Evolutionary conservation across 2,113 vertebrate species (phyloP).

Genomic region (Physeter macrocephalus): DNA sequence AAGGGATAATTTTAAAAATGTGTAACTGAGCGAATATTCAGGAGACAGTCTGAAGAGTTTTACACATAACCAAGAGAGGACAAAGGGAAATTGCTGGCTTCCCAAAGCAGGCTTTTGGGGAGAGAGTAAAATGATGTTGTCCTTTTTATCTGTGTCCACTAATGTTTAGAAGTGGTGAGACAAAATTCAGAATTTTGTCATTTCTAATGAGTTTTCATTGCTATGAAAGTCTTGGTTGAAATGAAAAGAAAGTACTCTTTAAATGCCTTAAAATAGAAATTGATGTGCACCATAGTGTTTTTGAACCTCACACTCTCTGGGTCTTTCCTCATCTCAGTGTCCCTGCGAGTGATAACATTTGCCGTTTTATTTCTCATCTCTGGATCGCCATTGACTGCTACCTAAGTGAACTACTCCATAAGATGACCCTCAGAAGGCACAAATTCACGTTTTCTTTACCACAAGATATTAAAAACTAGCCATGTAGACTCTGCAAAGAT

Average conservation of each 20-base stretch:
- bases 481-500: constrained; percentile 7
- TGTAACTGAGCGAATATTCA: not conserved
- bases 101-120: not conserved
- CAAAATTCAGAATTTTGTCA: not conserved
- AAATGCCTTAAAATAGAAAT: not conserved
- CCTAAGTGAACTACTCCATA: not conserved
- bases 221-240: not conserved
- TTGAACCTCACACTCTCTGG: not conserved
- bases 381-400: not conserved
- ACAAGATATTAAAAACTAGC: constrained; percentile 1
- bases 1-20: not conserved
- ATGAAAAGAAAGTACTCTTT: not conserved
- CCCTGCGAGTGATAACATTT: not conserved
- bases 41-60: not conserved
- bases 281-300: not conserved
- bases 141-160: not conserved
- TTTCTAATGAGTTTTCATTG: not conserved
- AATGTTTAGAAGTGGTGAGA: not conserved
- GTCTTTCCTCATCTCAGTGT: not conserved
- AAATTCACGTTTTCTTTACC: not conserved
- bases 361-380: not conserved
- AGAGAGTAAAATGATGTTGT: not conserved
- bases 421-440: not conserved
- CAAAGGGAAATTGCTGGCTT: not conserved
- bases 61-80: not conserved